Evolutionary conservation across 2,113 vertebrate species (phyloP).

Genomic region (Microcebus ravelobensis): DNA sequence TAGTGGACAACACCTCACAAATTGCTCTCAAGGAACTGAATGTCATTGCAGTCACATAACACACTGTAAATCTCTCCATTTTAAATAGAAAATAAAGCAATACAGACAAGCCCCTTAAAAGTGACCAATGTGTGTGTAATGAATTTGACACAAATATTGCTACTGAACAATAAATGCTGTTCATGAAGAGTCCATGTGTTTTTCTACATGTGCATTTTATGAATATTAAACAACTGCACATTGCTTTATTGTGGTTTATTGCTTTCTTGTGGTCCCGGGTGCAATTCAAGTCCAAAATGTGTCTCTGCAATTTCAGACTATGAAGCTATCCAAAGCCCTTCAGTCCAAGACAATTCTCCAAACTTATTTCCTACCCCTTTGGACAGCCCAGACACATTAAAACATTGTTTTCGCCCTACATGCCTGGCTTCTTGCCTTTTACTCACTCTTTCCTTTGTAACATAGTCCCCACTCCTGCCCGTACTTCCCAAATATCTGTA

Average conservation of each 20-base stretch:
- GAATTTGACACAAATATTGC: background rate
- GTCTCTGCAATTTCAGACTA: background rate
- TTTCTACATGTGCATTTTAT: background rate
- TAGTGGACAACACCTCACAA: background rate
- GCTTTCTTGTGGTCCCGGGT: background rate
- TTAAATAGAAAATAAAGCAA: background rate
- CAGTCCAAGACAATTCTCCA: background rate
- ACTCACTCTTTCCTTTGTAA: background rate
- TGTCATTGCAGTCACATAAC: background rate
- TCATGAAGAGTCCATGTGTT: background rate
- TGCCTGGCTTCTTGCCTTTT: background rate
- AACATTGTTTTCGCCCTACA: background rate
- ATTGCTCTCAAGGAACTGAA: background rate
- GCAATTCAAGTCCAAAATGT: background rate
- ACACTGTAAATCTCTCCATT: background rate
- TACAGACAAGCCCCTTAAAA: background rate
- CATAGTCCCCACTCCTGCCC: no score
- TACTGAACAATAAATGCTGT: background rate
- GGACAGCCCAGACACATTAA: background rate
- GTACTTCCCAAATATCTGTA: background rate
- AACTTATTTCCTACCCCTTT: background rate
- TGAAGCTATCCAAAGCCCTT: background rate
- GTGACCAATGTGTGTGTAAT: background rate
- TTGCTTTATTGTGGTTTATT: background rate
- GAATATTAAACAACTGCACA: background rate